Base-by-base conservation (phyloP, 2,888 invertebrate species). In the Gasteruption jaculator region DNA sequence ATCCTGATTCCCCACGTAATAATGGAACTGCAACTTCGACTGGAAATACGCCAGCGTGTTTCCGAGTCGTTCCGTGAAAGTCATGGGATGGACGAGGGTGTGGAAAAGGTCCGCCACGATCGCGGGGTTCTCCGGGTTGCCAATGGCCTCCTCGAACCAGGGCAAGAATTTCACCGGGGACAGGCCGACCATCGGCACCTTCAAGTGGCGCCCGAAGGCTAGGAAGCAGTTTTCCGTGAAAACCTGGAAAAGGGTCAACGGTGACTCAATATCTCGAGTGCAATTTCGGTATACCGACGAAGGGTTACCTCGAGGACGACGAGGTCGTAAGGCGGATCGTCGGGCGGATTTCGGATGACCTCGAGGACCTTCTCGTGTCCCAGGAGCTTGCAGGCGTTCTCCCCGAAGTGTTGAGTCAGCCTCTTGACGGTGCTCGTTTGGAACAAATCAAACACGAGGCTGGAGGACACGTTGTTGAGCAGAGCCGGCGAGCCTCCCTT, bases 211-310 rank as follows among this genome's bases (percentile, higher is more conserved):
- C 3, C 60, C 59, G 38, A 65, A 61, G 0, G 54, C 59, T 2
- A 67, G 32, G 35, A 54, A 62, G 38, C 68, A 68, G 3, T 61
- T 53, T 1, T 59, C 18, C 1, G 43, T 18, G 26, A 63, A 65
- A 3, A 57, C 2, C 68, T 65, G 47, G 1, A 48, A 50, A 39
- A 32, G 29, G 18, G 5, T 24, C 18, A 11, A 12, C 22, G n/a
- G n/a, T n/a, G n/a, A n/a, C n/a, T n/a, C n/a, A n/a, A n/a, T n/a
- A n/a, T n/a, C n/a, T n/a, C n/a, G n/a, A n/a, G n/a, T n/a, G n/a
- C n/a, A n/a, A n/a, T n/a, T n/a, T n/a, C n/a, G n/a, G n/a, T n/a
- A n/a, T n/a, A n/a, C n/a, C n/a, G n/a, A n/a, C n/a, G n/a, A n/a
- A n/a, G n/a, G n/a, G n/a, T 45, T 41, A 62, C 62, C 61, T 61